Evolutionary conservation across 1,140 invertebrate species (phyloP).

Genomic region (Pseudachorutes palmiensis): DNA sequence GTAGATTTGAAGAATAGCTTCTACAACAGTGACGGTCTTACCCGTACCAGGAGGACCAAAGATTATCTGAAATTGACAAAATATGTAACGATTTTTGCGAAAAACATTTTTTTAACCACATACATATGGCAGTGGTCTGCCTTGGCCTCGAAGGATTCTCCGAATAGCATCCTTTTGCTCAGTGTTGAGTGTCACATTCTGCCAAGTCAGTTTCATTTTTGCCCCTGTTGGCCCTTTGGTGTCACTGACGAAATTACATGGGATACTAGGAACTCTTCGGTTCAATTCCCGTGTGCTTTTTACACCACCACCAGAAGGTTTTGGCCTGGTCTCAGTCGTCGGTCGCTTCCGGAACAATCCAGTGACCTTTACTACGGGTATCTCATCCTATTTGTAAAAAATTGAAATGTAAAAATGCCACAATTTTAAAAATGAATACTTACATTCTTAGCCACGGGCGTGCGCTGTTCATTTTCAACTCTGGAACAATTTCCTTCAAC

Average conservation of each 20-base stretch:
- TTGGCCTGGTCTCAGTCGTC: background rate
- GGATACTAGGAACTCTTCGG: slow-evolving; percentile 1
- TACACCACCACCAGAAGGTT: too few relatives aligned
- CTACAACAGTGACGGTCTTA: slow-evolving; percentile 87
- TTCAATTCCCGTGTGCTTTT: background rate
- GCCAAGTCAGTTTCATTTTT: slow-evolving; percentile 51
- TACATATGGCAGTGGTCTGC: slow-evolving; percentile 66
- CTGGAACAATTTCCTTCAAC: too few relatives aligned
- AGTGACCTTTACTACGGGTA: too few relatives aligned
- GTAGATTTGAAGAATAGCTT: slow-evolving; percentile 72
- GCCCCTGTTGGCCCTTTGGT: slow-evolving; percentile 13
- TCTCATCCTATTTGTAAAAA: too few relatives aligned
- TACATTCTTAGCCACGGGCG: too few relatives aligned
- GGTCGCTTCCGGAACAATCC: too few relatives aligned
- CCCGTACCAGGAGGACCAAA: slow-evolving; percentile 85
- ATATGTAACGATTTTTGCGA: background rate
- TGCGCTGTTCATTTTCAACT: too few relatives aligned
- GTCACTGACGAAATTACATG: background rate
- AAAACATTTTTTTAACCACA: too few relatives aligned
- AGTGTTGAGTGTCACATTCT: slow-evolving; percentile 64
- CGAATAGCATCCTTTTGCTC: slow-evolving; percentile 68
- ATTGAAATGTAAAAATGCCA: too few relatives aligned
- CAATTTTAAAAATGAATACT: too few relatives aligned
- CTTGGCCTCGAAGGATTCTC: slow-evolving; percentile 63
- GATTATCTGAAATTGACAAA: slow-evolving; percentile 49